Conservation (phyloP, 2,797 vertebrate genomes). For the Leucoraja ocellata region DNA sequence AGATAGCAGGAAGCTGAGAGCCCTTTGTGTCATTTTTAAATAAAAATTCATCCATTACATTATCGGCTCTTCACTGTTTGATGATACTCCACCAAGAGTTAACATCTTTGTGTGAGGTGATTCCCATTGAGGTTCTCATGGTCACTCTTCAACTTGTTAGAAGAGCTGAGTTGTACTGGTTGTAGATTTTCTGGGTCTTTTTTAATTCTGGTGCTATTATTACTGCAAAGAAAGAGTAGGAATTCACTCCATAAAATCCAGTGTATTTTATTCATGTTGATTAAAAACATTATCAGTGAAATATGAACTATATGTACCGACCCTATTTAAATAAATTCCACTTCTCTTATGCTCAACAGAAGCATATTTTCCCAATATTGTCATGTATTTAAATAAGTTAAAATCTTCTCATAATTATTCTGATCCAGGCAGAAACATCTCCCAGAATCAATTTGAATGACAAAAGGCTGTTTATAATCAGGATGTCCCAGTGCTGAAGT, state of each 20-base stretch:
- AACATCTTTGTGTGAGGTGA: not conserved
- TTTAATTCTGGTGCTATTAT: not conserved
- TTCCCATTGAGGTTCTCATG: not conserved
- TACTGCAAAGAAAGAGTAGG: not conserved
- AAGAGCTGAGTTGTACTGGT: not conserved
- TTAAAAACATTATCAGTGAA: not conserved
- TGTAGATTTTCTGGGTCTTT: not conserved
- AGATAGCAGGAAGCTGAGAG: too few relatives aligned
- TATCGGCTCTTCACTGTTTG: not conserved
- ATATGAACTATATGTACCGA: not conserved
- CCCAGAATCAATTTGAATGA: conserved; percentile 12
- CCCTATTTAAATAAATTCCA: not conserved
- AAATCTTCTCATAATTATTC: conserved; percentile 12
- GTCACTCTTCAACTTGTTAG: not conserved
- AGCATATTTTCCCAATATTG: not conserved
- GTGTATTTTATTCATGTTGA: not conserved
- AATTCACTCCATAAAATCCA: not conserved
- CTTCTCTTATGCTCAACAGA: not conserved
- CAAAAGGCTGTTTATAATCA: conserved; percentile 28
- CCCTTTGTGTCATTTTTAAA: too few relatives aligned
- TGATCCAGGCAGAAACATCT: not conserved
- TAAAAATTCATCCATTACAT: not conserved
- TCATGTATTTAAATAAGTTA: not conserved
- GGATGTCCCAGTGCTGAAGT: conserved; percentile 4
- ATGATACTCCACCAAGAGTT: not conserved